These are phyloP conservation scores for Cathartes aura DNA, from an alignment of 2,113 vertebrate species.

Conservation along the genomic window DNA sequence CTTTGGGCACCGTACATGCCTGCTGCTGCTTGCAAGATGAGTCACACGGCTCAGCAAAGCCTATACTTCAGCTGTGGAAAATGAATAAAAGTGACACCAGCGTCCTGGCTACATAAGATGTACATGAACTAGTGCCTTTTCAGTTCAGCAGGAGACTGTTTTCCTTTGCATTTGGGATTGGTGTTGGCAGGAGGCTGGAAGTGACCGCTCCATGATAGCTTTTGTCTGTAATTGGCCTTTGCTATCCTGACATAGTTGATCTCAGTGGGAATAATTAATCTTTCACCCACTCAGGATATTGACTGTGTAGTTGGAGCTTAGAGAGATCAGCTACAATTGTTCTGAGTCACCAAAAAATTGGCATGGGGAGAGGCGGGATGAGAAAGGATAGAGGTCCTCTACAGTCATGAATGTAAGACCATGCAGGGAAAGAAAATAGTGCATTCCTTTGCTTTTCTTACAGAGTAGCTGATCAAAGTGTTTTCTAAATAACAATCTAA, in stretches of 20 bases:
- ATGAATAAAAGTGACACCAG: not conserved
- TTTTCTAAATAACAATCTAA: slow-evolving; percentile 13
- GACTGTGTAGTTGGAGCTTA: not conserved
- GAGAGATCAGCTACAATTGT: not conserved
- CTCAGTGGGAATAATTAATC: slow-evolving; percentile 33
- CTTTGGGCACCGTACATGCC: not conserved
- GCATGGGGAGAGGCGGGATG: not conserved
- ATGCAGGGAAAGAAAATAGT: not conserved
- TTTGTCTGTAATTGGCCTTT: slow-evolving; percentile 32
- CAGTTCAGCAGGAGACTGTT: not conserved
- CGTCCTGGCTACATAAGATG: not conserved
- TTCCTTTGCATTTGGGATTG: not conserved
- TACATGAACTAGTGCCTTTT: not conserved
- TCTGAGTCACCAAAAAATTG: slow-evolving; percentile 22
- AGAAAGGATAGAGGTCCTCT: not conserved
- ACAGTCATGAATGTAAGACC: not conserved
- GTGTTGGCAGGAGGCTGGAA: not conserved
- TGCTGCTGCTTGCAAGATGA: not conserved
- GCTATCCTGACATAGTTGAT: not conserved
- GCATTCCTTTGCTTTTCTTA: not conserved
- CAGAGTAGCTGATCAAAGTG: not conserved
- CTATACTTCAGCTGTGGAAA: not conserved
- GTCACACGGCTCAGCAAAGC: not conserved
- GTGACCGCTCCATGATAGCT: not conserved
- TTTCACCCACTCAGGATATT: not conserved